Evolutionary conservation across 2,888 invertebrate species (phyloP).

Genomic region (Timema cristinae): DNA sequence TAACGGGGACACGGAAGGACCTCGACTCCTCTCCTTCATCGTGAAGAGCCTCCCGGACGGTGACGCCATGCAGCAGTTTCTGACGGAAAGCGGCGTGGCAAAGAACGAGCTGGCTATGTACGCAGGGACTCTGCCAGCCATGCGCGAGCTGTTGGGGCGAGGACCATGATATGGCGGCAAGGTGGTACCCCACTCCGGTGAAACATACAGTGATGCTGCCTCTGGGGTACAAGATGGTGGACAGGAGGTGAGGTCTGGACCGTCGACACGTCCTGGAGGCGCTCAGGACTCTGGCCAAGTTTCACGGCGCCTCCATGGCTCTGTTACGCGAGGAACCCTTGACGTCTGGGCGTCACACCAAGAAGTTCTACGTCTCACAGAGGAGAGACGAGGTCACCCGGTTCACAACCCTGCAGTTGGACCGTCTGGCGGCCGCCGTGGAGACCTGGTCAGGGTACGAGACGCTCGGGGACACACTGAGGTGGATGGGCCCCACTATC

Average conservation of each 20-base stretch:
- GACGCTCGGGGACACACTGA: neutral
- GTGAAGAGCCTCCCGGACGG: slow-evolving; percentile 11
- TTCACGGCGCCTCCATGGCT: slow-evolving; percentile 22
- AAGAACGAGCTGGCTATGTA: slow-evolving; percentile 23
- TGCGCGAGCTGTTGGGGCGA: slow-evolving; percentile 4
- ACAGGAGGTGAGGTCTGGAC: slow-evolving; percentile 21
- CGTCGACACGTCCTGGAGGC: slow-evolving; percentile 19
- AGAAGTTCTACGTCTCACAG: neutral
- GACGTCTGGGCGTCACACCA: slow-evolving; percentile 16
- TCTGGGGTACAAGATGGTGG: slow-evolving; percentile 18
- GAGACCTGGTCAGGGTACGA: slow-evolving; percentile 20
- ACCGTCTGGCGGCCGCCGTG: slow-evolving; percentile 8
- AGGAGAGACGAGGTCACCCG: neutral
- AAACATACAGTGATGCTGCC: slow-evolving; percentile 22
- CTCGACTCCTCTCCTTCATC: neutral
- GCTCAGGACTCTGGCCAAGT: slow-evolving; percentile 16
- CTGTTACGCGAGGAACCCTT: slow-evolving; percentile 18
- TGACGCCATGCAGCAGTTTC: slow-evolving; percentile 10
- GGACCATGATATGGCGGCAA: too few relatives aligned
- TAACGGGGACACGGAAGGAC: too few relatives aligned
- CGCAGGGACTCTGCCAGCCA: slow-evolving; percentile 16
- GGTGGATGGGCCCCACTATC: neutral
- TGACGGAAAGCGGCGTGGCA: slow-evolving; percentile 21
- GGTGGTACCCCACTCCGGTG: slow-evolving; percentile 3
- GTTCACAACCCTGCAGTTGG: neutral